Evolutionary conservation across 2,113 vertebrate genomes (phyloP), one percentile per base, ranked within the genome.

Genomic region (Gorsachius goisagi): DNA sequence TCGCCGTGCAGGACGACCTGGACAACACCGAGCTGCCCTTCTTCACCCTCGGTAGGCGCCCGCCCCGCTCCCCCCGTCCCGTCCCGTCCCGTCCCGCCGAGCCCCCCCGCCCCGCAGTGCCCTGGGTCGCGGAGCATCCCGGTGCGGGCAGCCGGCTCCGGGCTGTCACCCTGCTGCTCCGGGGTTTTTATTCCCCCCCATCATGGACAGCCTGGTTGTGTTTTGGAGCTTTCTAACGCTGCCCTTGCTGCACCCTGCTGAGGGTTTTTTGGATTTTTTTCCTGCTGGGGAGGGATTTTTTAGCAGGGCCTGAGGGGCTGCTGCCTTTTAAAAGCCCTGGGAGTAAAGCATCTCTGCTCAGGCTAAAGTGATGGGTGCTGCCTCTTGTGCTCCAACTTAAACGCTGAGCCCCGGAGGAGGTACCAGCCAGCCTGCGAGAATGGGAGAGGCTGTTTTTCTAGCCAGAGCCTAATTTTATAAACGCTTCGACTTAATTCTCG

Each of bases 1-100:
- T 99, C 95, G 98, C 99, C 50, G 99, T 99, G 87, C 98, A 99
- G 98, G 99, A 99, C 98, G 99, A 99, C 98, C 98, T 99, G 97
- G 99, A 99, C 98, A 99, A 99, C 98, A 99, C 99, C 15, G 99
- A 99, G 98, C 99, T 99, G 95, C 99, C 99, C 80, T 99, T 99
- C 98, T 99, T 99, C 98, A 99, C 99, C 53, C 98, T 99, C 92
- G 99, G 99, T 99, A 98, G 98, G 41, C 8, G 47, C 27, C 45
- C 35, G 73, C 37, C 13, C 32, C 41, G 64, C 78, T 19, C 11
- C 30, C 53, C 50, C 18, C 49, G 41, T 41, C 41, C 39, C 68
- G 49, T 45, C 55, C 62, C 45, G 62, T 16, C 62, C 67, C 77
- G 49, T 14, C 78, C 74, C 32, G 33, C 12, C 18, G 18, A 4